A percentile compares a stretch with the other conserved stretches of the same genome.
Conservation (phyloP, 1,140 invertebrate genomes). For the Aphelenchoides avenae region DNA sequence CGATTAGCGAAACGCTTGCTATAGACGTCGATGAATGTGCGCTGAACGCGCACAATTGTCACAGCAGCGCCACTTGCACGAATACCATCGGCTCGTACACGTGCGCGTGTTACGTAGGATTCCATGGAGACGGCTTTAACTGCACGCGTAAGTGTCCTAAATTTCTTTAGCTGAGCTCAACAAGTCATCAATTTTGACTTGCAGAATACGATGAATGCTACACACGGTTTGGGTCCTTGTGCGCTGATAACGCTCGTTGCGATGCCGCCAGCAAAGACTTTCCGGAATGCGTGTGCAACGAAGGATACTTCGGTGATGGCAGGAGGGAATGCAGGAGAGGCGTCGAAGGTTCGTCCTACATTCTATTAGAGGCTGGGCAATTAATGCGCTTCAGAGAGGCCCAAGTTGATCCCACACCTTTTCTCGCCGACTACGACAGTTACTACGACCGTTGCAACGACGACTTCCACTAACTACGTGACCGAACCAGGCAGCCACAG, state of each 20-base stretch:
- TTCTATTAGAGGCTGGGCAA: no score
- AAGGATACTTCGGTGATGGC: slow-evolving; percentile 49
- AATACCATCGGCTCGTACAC: slow-evolving; percentile 38
- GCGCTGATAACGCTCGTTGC: slow-evolving; percentile 40
- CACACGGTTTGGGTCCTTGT: slow-evolving; percentile 34
- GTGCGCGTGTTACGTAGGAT: slow-evolving; percentile 31
- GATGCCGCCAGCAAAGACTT: slow-evolving; percentile 22
- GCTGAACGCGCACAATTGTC: slow-evolving; percentile 30
- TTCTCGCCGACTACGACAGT: no score
- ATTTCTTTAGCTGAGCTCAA: slow-evolving; percentile 3
- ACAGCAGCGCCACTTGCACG: slow-evolving; percentile 35
- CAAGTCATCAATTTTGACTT: slow-evolving; percentile 22
- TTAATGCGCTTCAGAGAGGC: no score
- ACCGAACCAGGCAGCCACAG: no score
- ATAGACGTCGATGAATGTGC: slow-evolving; percentile 50
- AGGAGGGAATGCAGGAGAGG: slow-evolving; percentile 35
- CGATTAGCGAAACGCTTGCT: slow-evolving; percentile 3
- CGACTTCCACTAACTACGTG: no score
- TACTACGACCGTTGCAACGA: no score
- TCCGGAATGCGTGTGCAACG: slow-evolving; percentile 48
- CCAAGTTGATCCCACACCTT: no score
- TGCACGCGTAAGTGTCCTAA: slow-evolving; percentile 14
- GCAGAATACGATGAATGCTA: slow-evolving; percentile 42
- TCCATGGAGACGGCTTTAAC: slow-evolving; percentile 39
- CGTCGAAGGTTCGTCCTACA: no score